phyloP scores from a whole-genome alignment of 2,888 invertebrate species.

The Uloborus plumipes region DNA sequence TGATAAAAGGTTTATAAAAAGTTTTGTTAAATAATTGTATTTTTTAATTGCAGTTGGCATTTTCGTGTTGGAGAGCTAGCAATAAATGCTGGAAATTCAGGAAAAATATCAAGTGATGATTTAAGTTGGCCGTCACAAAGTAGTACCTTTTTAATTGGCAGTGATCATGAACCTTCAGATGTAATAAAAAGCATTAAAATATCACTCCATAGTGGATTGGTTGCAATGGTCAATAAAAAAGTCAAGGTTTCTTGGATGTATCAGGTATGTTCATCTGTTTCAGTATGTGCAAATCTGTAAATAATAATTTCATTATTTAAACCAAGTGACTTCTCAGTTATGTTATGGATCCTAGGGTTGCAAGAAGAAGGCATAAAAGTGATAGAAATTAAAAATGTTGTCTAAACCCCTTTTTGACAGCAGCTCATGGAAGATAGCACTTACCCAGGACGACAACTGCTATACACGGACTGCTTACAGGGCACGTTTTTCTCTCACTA shows the following conservation, averaged over 20 bases:
- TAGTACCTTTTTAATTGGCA: not conserved
- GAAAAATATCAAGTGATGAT: not conserved
- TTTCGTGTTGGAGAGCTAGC: constrained; percentile 1
- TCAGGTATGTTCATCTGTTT: not conserved
- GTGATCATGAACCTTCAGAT: not conserved
- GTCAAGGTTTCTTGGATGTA: constrained; percentile 8
- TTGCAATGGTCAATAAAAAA: not conserved
- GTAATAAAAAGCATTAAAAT: not conserved
- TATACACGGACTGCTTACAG: too few species aligned
- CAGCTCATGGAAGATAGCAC: too few species aligned
- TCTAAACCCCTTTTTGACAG: too few species aligned
- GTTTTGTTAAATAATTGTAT: not conserved
- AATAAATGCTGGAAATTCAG: not conserved
- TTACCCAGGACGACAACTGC: too few species aligned
- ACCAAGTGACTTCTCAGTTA: not conserved
- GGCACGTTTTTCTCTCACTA: too few species aligned
- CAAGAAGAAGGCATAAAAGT: too few species aligned
- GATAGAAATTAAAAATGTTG: too few species aligned
- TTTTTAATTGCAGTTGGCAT: constrained; percentile 6
- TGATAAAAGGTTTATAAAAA: not conserved
- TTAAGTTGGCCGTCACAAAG: not conserved
- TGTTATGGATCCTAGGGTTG: too few species aligned
- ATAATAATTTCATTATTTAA: not conserved
- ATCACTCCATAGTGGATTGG: not conserved
- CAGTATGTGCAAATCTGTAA: not conserved